Percentiles rank a stretch among this genome's conserved stretches.
Evolutionary conservation across 2,888 invertebrate species (phyloP).

Genomic region (Himalopsyche kuldschensis): DNA sequence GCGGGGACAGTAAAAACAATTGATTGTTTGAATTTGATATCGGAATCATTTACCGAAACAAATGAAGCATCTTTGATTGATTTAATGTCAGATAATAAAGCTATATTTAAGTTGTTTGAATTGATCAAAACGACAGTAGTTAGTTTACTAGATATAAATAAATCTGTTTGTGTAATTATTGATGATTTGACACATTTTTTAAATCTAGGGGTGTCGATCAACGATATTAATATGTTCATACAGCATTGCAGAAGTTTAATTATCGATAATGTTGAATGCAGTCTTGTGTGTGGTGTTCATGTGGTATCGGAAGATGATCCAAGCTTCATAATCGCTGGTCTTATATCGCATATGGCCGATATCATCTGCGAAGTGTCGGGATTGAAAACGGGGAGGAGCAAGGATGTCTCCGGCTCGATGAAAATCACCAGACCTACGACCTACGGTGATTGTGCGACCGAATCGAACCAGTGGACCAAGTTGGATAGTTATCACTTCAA

Average conservation of each 20-base stretch:
- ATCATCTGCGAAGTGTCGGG: constrained; percentile 65
- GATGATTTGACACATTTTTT: constrained; percentile 75
- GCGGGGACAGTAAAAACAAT: constrained; percentile 45
- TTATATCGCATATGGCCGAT: constrained; percentile 66
- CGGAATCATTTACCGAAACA: constrained; percentile 32
- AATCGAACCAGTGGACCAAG: constrained; percentile 31
- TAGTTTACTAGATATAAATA: constrained; percentile 47
- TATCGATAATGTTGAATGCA: constrained; percentile 47
- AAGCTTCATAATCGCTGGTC: constrained; percentile 62
- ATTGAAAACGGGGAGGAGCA: constrained; percentile 72
- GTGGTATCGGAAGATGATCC: constrained; percentile 61
- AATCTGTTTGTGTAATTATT: constrained; percentile 62
- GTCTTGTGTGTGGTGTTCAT: constrained; percentile 61
- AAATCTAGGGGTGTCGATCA: constrained; percentile 62
- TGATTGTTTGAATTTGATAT: constrained; percentile 27
- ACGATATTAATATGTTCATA: constrained; percentile 57
- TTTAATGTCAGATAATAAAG: constrained; percentile 43
- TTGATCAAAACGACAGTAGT: constrained; percentile 50
- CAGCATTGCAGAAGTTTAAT: constrained; percentile 52
- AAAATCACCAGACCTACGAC: constrained; percentile 54
- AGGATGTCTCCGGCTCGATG: constrained; percentile 71
- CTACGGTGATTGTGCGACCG: constrained; percentile 11
- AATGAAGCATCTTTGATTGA: constrained; percentile 31
- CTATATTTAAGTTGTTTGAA: constrained; percentile 51
- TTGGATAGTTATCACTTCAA: constrained; percentile 63